Base-by-base conservation (phyloP, 2,888 invertebrate species). In the Emmelina monodactyla region DNA sequence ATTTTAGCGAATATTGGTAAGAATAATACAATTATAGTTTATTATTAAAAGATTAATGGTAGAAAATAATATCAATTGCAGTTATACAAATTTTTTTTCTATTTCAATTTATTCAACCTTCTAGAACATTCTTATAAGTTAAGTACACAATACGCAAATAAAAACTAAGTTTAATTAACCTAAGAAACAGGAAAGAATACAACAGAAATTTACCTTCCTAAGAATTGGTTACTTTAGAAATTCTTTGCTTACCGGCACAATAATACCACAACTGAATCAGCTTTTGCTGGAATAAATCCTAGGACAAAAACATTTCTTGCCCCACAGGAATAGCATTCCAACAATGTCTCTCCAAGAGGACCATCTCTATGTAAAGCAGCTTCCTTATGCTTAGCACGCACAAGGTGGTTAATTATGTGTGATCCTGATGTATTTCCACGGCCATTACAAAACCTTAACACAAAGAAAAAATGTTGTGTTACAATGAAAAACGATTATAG, bases 251-350 rank as follows among this genome's bases (percentile, higher is more conserved):
- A 83, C 83, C 99, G 87, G 62, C 99, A 99, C 2, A 99, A 83
- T 35, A 99, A 78, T 2, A 98, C 97, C 11, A 98, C 98, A 35
- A 97, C 97, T 0, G 97, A 97, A 70, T 98, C 97, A 1, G 97
- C 97, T 73, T 98, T 98, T 15, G 99, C 98, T 1, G 99, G 99
- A 57, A 99, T 99, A 62, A 97, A 99, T 32, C 99, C 99, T 46
- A 99, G 83, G 22, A 98, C 92, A 72, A 99, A 99, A 1, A 99
- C 97, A 73, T 99, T 99, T 35, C 96, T 86, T 31, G 96, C 96
- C 12, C 97, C 98, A 69, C 99, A 99, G 28, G 97, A 96, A 75
- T 99, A 99, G 66, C 99, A 99, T 67, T 99, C 99, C 39, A 99
- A 79, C 33, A 98, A 87, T 0, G 98, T 98, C 72, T 99, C 98